Base-by-base conservation (phyloP, 2,888 invertebrate genomes). In the Drosophila cognata region DNA sequence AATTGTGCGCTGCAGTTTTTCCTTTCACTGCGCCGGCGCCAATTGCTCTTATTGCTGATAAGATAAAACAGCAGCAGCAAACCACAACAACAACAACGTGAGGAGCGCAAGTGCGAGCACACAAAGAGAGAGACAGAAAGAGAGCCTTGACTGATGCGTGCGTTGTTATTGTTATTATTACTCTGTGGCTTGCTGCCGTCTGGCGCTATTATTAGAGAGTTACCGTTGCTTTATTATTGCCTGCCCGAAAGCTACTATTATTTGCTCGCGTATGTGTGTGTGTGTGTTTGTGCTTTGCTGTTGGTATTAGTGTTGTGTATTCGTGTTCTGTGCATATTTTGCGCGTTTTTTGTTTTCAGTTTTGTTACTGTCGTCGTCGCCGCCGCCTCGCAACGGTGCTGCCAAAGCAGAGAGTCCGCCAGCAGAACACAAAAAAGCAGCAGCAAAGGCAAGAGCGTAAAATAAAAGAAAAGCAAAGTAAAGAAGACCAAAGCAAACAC, bases 311-410 rank as follows among this genome's bases (percentile, higher is more conserved):
- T 76, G 56, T 71, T 60, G 38, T 70, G 70, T 77, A 31, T 79
- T 85, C 70, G 80, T 80, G 74, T 77, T 74, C 77, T 85, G 81
- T 85, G 85, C 83, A 88, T 85, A 88, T 88, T 86, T 85, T 85
- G 88, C 86, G 81, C 76, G 85, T 82, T 85, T 81, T 85, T 85
- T 81, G 83, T 88, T 88, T 85, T 86, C 85, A 86, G 85, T 86
- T 86, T 85, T 83, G 85, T 86, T 88, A 83, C 77, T 88, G 79
- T 79, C 79, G 85, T 85, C 81, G 88, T 74, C 73, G 87, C 64
- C 67, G 85, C 77, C 74, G 84, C 81, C 81, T 84, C 84, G 84
- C 77, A 74, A 81, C 74, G 67, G 66, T 62, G 69, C 74, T 71
- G 70, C 56, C 73, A 74, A 71, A 77, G 66, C 78, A 68, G 70